Base-by-base conservation (phyloP, 92 coral and sea anemone genomes). In the Zoanthus sansibaricus region DNA sequence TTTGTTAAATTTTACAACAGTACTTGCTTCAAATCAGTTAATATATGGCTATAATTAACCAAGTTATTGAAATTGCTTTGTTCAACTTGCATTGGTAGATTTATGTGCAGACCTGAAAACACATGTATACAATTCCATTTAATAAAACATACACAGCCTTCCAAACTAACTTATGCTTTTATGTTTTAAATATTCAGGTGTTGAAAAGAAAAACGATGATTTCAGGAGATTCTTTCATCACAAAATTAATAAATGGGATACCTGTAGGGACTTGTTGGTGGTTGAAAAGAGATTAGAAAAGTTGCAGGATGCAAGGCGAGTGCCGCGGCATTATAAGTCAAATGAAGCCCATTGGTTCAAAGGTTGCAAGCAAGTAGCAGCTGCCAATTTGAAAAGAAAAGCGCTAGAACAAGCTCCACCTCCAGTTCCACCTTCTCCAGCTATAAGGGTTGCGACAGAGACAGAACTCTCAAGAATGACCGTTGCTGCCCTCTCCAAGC, bases 401-500 rank as follows among this genome's bases (percentile, higher is more conserved):
- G 69, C 69, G 9, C 69, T 61, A 61, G 69, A 16, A 18, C 69
- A 61, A 61, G 69, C 21, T 61, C 69, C 25, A 61, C 9, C 69
- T 16, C 12, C 54, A 49, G 54, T 49, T 49, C 69, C 69, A n/a
- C 69, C 69, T 16, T 61, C 69, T 61, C 25, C 69, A 61, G 69
- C 69, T 61, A 18, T 61, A 18, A 61, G 21, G 0, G 69, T n/a
- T 7, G 4, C n/a, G 69, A 61, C 69, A 59, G 68, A 59, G 20
- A 59, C 68, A 61, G 69, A n/a, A n/a, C 69, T 16, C 69, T 61
- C 69, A 61, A 61, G 69, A 61, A 61, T 61, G 69, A 61, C 69
- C 69, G 32, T 61, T 61, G 21, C 69, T 61, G 69, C 6, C 69
- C 69, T 61, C 69, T 61, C 69, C 9, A 16, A n/a, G 21, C 69